Evolutionary conservation across 2,113 vertebrate genomes (phyloP).

Genomic region (Sebastes fasciatus): DNA sequence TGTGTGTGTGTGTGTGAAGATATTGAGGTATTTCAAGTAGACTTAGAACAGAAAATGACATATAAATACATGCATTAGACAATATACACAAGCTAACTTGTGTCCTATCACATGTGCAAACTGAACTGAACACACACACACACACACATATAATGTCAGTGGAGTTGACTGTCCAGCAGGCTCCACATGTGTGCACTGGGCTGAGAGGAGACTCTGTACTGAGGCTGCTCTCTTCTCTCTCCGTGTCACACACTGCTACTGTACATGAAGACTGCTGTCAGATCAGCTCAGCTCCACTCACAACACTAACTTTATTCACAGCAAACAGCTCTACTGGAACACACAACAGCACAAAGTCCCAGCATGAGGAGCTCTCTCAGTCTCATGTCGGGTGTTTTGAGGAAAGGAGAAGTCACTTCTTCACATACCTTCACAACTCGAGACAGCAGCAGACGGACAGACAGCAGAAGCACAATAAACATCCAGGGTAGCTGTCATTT

Average conservation of each 20-base stretch:
- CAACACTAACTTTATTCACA: slow-evolving; percentile 23
- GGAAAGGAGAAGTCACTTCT: slow-evolving; percentile 31
- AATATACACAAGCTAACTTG: not conserved
- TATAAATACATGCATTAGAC: not conserved
- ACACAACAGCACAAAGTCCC: not conserved
- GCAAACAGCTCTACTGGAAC: slow-evolving; percentile 16
- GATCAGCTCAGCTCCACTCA: slow-evolving; percentile 11
- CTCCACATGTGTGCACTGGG: not conserved
- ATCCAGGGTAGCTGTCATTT: slow-evolving; percentile 22
- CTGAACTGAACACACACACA: not conserved
- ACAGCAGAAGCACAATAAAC: slow-evolving; percentile 8
- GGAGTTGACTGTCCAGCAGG: slow-evolving; percentile 1
- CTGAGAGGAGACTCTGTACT: slow-evolving; percentile 11
- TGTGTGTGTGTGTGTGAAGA: not conserved
- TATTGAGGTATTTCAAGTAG: not conserved
- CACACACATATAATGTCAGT: not conserved
- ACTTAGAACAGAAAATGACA: not conserved
- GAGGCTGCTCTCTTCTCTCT: not conserved
- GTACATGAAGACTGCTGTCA: slow-evolving; percentile 14
- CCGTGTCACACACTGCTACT: slow-evolving; percentile 13
- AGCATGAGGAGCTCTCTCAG: slow-evolving; percentile 5
- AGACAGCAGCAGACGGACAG: slow-evolving; percentile 20
- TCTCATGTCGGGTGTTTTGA: slow-evolving; percentile 31
- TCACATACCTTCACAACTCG: slow-evolving; percentile 40
- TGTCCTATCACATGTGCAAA: not conserved